A percentile compares a stretch with the other conserved stretches of the same genome.
These are phyloP conservation scores for Drosophila birchii DNA, from an alignment of 2,888 invertebrate species.

Conservation along the genomic window DNA sequence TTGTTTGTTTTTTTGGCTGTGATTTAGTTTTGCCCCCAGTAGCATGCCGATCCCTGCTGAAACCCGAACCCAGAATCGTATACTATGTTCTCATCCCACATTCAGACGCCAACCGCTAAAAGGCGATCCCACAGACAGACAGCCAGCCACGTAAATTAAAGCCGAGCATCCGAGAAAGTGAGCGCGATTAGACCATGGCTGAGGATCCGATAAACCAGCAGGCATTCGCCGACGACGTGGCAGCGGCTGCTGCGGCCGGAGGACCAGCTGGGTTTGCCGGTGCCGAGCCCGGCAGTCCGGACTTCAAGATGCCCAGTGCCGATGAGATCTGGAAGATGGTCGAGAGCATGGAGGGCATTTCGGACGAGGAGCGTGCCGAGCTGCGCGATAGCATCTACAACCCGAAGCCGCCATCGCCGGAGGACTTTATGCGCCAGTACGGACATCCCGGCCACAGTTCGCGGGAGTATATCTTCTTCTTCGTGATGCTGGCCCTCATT, in stretches of 20 bases:
- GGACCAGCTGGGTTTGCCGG: conserved; percentile 64
- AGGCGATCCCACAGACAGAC: conserved; percentile 15
- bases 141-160: conserved; percentile 6
- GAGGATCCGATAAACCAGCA: conserved; percentile 81
- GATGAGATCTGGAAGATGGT: conserved; percentile 87
- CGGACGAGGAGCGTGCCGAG: conserved; percentile 88
- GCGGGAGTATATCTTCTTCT: conserved; percentile 82
- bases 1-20: conserved; percentile 39
- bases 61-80: conserved; percentile 21
- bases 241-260: conserved; percentile 75
- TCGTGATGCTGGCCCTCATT: conserved; percentile 83
- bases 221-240: conserved; percentile 80
- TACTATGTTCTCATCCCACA: conserved; percentile 26
- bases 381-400: conserved; percentile 86
- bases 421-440: conserved; percentile 71
- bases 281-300: conserved; percentile 66
- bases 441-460: conserved; percentile 68
- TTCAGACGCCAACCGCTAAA: conserved; percentile 58
- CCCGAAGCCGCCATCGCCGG: conserved; percentile 83
- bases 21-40: conserved; percentile 40
- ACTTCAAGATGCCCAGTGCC: conserved; percentile 86
- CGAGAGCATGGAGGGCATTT: conserved; percentile 86
- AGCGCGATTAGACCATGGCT: conserved; percentile 64
- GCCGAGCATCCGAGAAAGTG: background rate
- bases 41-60: conserved; percentile 26